phyloP scores from a whole-genome alignment of 1,140 invertebrate genomes.

The Akabosia matsudoensis region DNA sequence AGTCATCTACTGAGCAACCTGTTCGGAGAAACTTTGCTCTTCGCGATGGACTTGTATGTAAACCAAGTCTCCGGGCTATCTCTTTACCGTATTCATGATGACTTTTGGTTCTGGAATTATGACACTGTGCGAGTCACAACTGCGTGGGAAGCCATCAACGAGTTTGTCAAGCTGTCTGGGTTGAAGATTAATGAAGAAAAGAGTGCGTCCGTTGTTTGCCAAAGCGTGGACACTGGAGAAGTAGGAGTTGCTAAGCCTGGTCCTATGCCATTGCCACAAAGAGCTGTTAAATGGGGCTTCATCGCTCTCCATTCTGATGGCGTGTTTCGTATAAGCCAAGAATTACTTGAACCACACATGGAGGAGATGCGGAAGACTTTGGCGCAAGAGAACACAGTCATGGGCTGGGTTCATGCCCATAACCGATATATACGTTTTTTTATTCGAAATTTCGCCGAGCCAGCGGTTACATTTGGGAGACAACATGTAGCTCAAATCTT shows the following conservation, averaged over 20 bases:
- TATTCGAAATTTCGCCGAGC: slow-evolving; percentile 35
- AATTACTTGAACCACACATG: background rate
- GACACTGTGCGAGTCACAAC: background rate
- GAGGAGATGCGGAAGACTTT: slow-evolving; percentile 30
- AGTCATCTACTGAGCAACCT: slow-evolving; percentile 15
- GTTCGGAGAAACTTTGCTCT: slow-evolving; percentile 34
- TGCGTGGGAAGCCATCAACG: slow-evolving; percentile 27
- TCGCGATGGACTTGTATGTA: slow-evolving; percentile 29
- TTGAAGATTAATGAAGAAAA: slow-evolving; percentile 21
- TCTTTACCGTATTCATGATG: slow-evolving; percentile 26
- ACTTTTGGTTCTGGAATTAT: slow-evolving; percentile 36
- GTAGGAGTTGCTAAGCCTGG: background rate
- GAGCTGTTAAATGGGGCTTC: slow-evolving; percentile 30
- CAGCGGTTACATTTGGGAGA: slow-evolving; percentile 24
- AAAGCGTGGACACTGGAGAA: background rate
- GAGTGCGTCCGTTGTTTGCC: slow-evolving; percentile 23
- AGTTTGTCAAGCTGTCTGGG: slow-evolving; percentile 2
- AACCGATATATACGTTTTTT: slow-evolving; percentile 35
- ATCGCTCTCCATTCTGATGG: slow-evolving; percentile 27
- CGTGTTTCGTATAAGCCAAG: slow-evolving; percentile 23
- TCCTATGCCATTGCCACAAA: slow-evolving; percentile 26
- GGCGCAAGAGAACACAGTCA: slow-evolving; percentile 19
- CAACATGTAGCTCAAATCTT: slow-evolving; percentile 38
- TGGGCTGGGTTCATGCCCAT: slow-evolving; percentile 33
- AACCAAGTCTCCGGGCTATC: slow-evolving; percentile 12